Base-by-base conservation (phyloP, 2,797 vertebrate genomes). In the Myotis vivesi region DNA sequence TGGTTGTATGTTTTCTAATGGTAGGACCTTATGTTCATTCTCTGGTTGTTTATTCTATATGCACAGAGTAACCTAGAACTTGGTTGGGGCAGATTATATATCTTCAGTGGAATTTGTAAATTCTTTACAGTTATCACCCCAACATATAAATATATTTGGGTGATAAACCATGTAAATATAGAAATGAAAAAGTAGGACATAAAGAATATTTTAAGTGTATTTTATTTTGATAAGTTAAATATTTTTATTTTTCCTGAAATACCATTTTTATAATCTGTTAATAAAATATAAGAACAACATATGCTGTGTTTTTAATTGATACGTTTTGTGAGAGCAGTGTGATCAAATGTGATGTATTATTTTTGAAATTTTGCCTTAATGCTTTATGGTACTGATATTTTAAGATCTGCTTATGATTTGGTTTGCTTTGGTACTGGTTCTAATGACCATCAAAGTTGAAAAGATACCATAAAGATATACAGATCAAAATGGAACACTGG, bases 201-300 rank as follows among this genome's bases (percentile, higher is more conserved):
- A 57, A 86, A 94, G 3, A 79, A 38, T 72, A 88, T n/a, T 81
- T 84, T 12, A 46, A 33, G 2, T 72, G 20, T 20, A 69, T 75
- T 89, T 84, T 88, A 87, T 79, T 92, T 89, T 72, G 10, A 46
- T 22, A 5, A 51, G 19, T 38, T 62, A 91, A 93, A 73, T 91
- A 57, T 73, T 71, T 81, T 55, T 1, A 84, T 77, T 92, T 93
- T 72, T 3, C 33, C 8, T 33, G 23, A 80, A 89, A 86, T 89
- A 66, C 28, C 46, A 1, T 59, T 82, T 86, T 51, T 59, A 73
- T 89, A 92, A 53, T 80, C 20, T 87, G 36, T 92, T 76, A 80
- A 69, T 89, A 87, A 89, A 20, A 3, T 49, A 8, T 69, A 80
- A 33, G n/a, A 94, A 22, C 2, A 62, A 17, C 62, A 20, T 82